A percentile compares a stretch with the other conserved stretches of the same genome.
phyloP scores from a whole-genome alignment of 2,888 invertebrate species.

The Drosophila stalkeri region DNA sequence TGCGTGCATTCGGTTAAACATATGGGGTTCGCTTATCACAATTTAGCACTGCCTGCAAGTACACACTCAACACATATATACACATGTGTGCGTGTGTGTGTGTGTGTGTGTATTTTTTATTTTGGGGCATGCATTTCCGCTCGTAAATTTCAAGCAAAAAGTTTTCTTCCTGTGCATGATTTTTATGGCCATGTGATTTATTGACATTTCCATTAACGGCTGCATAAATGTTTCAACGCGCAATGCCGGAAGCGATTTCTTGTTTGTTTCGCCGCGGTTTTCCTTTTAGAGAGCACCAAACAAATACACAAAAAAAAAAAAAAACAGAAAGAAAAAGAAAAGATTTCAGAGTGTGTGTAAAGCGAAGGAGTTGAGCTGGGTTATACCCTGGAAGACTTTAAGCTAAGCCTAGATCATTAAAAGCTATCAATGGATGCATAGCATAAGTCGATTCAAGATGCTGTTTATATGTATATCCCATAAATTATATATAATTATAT shows the following conservation, averaged over 20 bases:
- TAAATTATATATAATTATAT: no score
- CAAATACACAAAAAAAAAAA: slow-evolving; percentile 10
- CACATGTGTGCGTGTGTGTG: neutral
- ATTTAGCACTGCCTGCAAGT: slow-evolving; percentile 25
- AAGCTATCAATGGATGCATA: neutral
- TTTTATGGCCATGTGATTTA: slow-evolving; percentile 72
- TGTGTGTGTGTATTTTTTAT: neutral
- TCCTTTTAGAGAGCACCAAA: slow-evolving; percentile 29
- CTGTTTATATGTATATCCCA: no score
- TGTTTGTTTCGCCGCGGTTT: slow-evolving; percentile 57
- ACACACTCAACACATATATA: neutral
- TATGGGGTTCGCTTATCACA: slow-evolving; percentile 37
- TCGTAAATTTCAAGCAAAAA: slow-evolving; percentile 50
- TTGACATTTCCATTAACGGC: slow-evolving; percentile 81
- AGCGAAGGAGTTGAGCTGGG: neutral
- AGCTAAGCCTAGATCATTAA: neutral
- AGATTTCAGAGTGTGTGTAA: neutral
- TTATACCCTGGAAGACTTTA: neutral
- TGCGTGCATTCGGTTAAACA: slow-evolving; percentile 27
- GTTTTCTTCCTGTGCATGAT: slow-evolving; percentile 75
- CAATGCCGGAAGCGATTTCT: slow-evolving; percentile 78
- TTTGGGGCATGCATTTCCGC: slow-evolving; percentile 44
- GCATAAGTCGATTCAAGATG: no score
- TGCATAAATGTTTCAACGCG: slow-evolving; percentile 79
- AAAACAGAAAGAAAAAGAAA: neutral